Evolutionary conservation across 2,113 vertebrate species (phyloP).

Genomic region (Cyphomyrus discorhynchus): DNA sequence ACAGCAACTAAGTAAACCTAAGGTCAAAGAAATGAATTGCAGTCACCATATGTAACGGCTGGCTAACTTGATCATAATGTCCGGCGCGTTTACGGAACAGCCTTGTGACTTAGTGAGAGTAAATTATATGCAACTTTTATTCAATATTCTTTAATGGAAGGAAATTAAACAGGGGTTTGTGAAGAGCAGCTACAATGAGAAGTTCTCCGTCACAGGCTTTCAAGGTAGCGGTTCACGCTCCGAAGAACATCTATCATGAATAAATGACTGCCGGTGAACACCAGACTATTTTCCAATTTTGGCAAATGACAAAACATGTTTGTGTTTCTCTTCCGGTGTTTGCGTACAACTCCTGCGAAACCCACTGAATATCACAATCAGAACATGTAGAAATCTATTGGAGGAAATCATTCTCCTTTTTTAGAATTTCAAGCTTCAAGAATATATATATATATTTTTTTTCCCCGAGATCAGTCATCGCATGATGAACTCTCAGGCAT

Average conservation of each 20-base stretch:
- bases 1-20: neutral
- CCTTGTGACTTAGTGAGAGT: neutral
- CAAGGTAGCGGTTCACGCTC: neutral
- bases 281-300: neutral
- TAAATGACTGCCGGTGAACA: neutral
- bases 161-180: neutral
- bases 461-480: neutral
- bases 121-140: neutral
- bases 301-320: neutral
- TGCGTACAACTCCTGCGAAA: neutral
- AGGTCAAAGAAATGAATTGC: neutral
- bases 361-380: neutral
- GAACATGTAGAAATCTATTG: neutral
- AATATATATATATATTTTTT: neutral
- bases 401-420: neutral
- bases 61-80: neutral
- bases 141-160: neutral
- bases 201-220: neutral
- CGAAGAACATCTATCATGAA: neutral
- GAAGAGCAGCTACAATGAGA: neutral
- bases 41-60: neutral
- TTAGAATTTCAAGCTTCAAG: neutral
- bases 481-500: neutral
- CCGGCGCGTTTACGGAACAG: neutral
- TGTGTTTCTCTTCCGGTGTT: neutral